These are phyloP conservation scores for Amblyopsis hoosieri DNA, from an alignment of 2,797 vertebrate species.

Conservation along the genomic window DNA sequence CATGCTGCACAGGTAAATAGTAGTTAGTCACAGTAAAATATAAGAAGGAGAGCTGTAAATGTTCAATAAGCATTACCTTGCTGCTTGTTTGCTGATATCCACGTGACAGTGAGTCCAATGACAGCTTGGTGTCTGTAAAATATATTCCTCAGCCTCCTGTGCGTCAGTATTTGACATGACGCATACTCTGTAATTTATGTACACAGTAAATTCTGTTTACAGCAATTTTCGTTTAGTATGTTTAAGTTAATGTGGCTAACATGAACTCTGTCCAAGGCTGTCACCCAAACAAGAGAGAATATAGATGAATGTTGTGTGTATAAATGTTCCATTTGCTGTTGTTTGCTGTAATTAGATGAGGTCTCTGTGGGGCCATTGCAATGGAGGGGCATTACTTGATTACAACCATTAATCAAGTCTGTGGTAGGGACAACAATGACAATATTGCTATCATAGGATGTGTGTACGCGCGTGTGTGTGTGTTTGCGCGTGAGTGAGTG, in stretches of 20 bases:
- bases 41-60: background rate
- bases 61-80: background rate
- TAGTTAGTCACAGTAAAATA: constrained; percentile 19
- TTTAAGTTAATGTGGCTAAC: background rate
- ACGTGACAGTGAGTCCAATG: background rate
- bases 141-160: background rate
- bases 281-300: constrained; percentile 13
- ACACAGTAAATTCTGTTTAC: background rate
- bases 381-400: constrained; percentile 69
- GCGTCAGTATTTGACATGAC: background rate
- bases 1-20: constrained; percentile 8
- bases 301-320: constrained; percentile 34
- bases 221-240: background rate
- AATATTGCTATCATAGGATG: constrained; percentile 55
- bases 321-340: constrained; percentile 62
- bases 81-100: background rate
- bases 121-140: too few species aligned
- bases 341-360: constrained; percentile 67
- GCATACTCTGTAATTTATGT: background rate
- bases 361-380: constrained; percentile 60
- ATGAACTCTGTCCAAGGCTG: constrained; percentile 4
- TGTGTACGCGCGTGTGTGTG: background rate
- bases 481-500: background rate
- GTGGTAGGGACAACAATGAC: constrained; percentile 52
- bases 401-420: constrained; percentile 75